Percentiles rank a stretch among this genome's conserved stretches.
Conservation (phyloP, 2,888 invertebrate genomes). For the Alsophila aescularia region DNA sequence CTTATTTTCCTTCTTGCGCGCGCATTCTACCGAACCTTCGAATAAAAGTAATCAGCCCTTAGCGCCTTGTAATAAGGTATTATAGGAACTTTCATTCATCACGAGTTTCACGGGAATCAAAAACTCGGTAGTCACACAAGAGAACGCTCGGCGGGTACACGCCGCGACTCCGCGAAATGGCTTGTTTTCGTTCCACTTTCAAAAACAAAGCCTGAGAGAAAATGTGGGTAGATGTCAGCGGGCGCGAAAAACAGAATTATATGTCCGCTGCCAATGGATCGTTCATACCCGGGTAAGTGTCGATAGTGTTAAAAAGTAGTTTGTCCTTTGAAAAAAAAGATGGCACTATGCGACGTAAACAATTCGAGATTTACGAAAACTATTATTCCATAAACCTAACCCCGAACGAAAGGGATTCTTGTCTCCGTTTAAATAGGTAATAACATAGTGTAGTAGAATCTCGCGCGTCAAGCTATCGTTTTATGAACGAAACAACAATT, state of each 20-base stretch:
- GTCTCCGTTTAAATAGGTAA: too few species aligned
- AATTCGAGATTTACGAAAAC: too few species aligned
- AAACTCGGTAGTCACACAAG: conserved; percentile 62
- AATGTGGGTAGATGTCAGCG: conserved; percentile 86
- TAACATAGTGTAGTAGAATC: too few species aligned
- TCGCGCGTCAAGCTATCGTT: too few species aligned
- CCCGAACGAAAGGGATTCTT: too few species aligned
- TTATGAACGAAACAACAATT: too few species aligned
- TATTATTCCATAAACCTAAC: too few species aligned
- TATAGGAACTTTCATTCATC: conserved; percentile 57
- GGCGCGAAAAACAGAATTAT: conserved; percentile 85
- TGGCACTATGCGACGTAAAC: not conserved
- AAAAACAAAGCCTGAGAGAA: conserved; percentile 49
- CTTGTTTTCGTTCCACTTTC: conserved; percentile 48
- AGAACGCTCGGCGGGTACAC: conserved; percentile 61
- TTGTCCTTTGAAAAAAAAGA: not conserved
- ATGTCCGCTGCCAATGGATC: conserved; percentile 84
- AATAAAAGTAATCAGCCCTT: conserved; percentile 36
- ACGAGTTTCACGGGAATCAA: conserved; percentile 39
- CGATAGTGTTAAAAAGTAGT: not conserved
- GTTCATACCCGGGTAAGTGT: conserved; percentile 87
- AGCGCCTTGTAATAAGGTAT: conserved; percentile 34
- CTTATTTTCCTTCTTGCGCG: conserved; percentile 51
- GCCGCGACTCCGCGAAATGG: conserved; percentile 52
- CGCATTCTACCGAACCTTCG: conserved; percentile 43